These are phyloP conservation scores for Pegoplata infirma DNA, from an alignment of 2,888 invertebrate species.

Conservation along the genomic window DNA sequence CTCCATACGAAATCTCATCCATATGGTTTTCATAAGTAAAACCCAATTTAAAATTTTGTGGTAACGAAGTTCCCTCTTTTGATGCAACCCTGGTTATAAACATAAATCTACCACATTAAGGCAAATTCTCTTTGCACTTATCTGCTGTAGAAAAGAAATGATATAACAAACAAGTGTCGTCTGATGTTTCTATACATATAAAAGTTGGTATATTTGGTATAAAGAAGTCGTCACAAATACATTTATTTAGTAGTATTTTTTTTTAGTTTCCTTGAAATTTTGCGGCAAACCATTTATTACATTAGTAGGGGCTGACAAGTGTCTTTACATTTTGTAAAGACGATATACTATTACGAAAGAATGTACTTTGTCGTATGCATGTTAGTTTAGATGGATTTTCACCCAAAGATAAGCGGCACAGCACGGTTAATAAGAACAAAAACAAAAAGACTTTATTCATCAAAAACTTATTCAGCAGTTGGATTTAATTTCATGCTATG, in stretches of 20 bases:
- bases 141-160: slow-evolving; percentile 4
- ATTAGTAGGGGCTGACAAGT: slow-evolving; percentile 54
- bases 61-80: not conserved
- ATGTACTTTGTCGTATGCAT: not conserved
- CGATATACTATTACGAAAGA: not conserved
- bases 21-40: not conserved
- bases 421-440: slow-evolving; percentile 37
- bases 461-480: slow-evolving; percentile 65
- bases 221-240: not conserved
- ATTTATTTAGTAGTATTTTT: slow-evolving; percentile 18
- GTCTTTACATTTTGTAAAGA: slow-evolving; percentile 39
- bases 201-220: slow-evolving; percentile 8
- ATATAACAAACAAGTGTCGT: slow-evolving; percentile 69
- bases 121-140: not conserved
- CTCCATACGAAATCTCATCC: too few species aligned
- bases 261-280: slow-evolving; percentile 37
- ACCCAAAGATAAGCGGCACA: slow-evolving; percentile 41
- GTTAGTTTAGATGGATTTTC: slow-evolving; percentile 45
- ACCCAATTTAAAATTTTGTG: not conserved
- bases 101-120: not conserved
- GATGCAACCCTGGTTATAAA: not conserved
- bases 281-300: slow-evolving; percentile 47
- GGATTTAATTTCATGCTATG: slow-evolving; percentile 75
- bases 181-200: slow-evolving; percentile 17
- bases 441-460: slow-evolving; percentile 61